phyloP scores from a whole-genome alignment of 2,888 invertebrate species.

The Polydrusus tereticollis region DNA sequence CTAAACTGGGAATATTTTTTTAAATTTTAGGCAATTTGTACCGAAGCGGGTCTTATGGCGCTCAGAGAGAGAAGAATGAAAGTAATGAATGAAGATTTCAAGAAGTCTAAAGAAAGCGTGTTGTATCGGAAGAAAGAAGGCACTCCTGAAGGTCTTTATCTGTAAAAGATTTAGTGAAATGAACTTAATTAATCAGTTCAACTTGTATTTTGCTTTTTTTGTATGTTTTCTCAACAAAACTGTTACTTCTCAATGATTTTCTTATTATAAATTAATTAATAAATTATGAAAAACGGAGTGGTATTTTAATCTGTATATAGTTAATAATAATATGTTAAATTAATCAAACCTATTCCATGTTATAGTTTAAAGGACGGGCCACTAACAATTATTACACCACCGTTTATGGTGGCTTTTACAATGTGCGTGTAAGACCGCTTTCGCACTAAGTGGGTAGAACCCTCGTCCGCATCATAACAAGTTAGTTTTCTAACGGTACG shows the following conservation, averaged over 20 bases:
- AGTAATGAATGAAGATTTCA: constrained; percentile 99
- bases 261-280: neutral
- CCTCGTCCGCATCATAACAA: too few species aligned
- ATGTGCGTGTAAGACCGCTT: too few species aligned
- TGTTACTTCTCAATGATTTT: neutral
- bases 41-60: constrained; percentile 98
- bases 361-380: too few species aligned
- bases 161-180: constrained; percentile 72
- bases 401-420: too few species aligned
- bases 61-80: constrained; percentile 98
- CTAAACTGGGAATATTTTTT: too few species aligned
- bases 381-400: too few species aligned
- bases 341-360: too few species aligned
- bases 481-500: too few species aligned
- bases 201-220: constrained; percentile 15
- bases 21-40: constrained; percentile 93
- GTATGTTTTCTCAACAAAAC: neutral
- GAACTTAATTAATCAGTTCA: neutral
- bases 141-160: constrained; percentile 98
- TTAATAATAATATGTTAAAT: neutral
- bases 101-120: constrained; percentile 99
- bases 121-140: constrained; percentile 99
- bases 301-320: neutral
- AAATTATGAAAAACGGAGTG: neutral
- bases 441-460: too few species aligned